Evolutionary conservation across 2,888 invertebrate genomes (phyloP), one percentile per base, ranked within the genome.

Genomic region (Agrotis clavis): DNA sequence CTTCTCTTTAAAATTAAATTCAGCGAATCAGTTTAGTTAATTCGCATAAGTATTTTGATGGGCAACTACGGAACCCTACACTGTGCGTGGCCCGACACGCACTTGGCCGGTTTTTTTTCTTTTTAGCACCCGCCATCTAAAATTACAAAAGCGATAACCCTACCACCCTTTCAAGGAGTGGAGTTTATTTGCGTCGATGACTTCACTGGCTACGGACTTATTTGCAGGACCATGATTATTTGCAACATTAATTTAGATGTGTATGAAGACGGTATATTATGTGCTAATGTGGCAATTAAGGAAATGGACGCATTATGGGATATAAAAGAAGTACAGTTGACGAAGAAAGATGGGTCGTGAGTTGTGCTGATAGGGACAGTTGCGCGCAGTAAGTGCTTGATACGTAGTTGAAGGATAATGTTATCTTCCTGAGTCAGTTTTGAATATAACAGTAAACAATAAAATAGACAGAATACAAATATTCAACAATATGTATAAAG

Each of bases 161-260:
- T 84, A 64, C 62, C 74, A 77, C 71, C 81, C 78, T 68, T 76
- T 51, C 56, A 61, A 87, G 77, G 76, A 76, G 76, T 70, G 35
- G 51, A 76, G 57, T 67, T 50, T 82, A 82, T 82, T 82, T 77
- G 50, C 65, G 77, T 74, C 92, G 93, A 92, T 95, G 95, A 95
- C 93, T 93, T 95, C 95, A 95, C 89, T 81, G 83, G 87, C 85
- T 79, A 87, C 87, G 84, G 88, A 87, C 87, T 88, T 91, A 91
- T 93, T 92, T 90, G 90, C 74, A 88, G 90, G 83, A 86, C 87
- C 85, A 77, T 83, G 84, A 87, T 89, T 89, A 88, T 91, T 89
- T 80, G 77, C 76, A 64, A 75, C 77, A 81, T 83, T 84, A 81
- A 83, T 82, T 83, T 81, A 71, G 67, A 75, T 57, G 47, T 51